A percentile compares a stretch with the other conserved stretches of the same genome.
These are phyloP conservation scores for Drosophila pruinosa DNA, from an alignment of 1,140 invertebrate species.

Conservation along the genomic window DNA sequence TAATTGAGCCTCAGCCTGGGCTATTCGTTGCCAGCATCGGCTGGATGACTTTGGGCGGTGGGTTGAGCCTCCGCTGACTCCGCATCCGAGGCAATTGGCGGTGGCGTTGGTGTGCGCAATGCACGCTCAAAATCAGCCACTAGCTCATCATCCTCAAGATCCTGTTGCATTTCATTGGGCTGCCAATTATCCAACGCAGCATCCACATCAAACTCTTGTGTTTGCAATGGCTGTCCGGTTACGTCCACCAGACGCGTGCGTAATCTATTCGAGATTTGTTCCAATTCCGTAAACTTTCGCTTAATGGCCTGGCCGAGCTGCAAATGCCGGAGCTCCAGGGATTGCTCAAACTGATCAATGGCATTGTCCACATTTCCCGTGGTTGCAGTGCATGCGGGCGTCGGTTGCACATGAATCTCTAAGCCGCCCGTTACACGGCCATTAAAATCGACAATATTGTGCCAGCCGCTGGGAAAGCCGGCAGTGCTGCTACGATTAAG, in stretches of 20 bases:
- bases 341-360: constrained; percentile 66
- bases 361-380: constrained; percentile 44
- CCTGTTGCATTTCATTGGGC: constrained; percentile 73
- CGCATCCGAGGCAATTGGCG: not conserved
- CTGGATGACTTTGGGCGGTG: constrained; percentile 50
- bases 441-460: constrained; percentile 86
- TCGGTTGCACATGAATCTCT: constrained; percentile 82
- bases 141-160: constrained; percentile 84
- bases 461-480: constrained; percentile 85
- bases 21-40: constrained; percentile 58
- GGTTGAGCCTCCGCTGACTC: constrained; percentile 8
- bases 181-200: constrained; percentile 61
- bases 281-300: constrained; percentile 86
- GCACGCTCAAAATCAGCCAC: constrained; percentile 83
- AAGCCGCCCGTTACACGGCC: constrained; percentile 86
- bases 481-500: constrained; percentile 84
- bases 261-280: constrained; percentile 86
- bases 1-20: constrained; percentile 42
- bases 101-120: constrained; percentile 72
- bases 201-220: constrained; percentile 56
- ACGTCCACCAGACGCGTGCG: constrained; percentile 85
- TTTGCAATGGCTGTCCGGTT: constrained; percentile 84
- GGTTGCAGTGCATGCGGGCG: not conserved
- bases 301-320: constrained; percentile 83
- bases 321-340: constrained; percentile 59